These are phyloP conservation scores for Philopotamus ludificatus DNA, from an alignment of 1,140 invertebrate genomes.

Conservation along the genomic window DNA sequence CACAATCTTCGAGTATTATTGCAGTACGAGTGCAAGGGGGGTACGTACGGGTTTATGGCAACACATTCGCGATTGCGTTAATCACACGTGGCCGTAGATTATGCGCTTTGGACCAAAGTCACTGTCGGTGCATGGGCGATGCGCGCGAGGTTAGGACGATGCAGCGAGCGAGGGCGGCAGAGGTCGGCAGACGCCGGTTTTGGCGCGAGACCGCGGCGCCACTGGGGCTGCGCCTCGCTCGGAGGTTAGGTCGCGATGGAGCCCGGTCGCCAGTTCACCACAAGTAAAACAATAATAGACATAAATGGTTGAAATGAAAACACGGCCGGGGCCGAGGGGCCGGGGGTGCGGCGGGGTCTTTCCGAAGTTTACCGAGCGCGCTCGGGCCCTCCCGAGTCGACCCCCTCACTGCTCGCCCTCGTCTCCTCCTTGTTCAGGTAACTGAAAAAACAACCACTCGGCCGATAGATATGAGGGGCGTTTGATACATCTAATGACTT, in stretches of 20 bases:
- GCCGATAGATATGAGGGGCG: neutral
- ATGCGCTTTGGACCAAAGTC: too few species aligned
- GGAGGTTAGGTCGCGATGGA: neutral
- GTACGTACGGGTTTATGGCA: neutral
- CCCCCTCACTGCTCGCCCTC: too few species aligned
- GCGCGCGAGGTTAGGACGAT: neutral
- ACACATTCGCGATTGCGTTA: too few species aligned
- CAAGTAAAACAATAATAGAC: conserved; percentile 42
- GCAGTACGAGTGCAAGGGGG: neutral
- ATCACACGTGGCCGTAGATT: too few species aligned
- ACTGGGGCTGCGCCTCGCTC: neutral
- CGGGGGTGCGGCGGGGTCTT: conserved; percentile 21
- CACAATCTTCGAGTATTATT: neutral
- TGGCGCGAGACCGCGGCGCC: neutral
- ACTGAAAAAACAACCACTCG: neutral
- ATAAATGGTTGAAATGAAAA: conserved; percentile 42
- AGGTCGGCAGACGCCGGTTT: neutral
- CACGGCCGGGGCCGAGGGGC: conserved; percentile 25
- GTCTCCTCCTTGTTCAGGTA: neutral
- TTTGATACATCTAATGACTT: too few species aligned
- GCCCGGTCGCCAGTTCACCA: conserved; percentile 21
- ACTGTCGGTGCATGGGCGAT: too few species aligned
- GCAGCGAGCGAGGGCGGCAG: neutral
- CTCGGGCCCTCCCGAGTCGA: conserved; percentile 11
- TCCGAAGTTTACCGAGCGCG: conserved; percentile 22